Base-by-base conservation (phyloP, 2,888 invertebrate genomes). In the Archaeoteleia sp. region DNA sequence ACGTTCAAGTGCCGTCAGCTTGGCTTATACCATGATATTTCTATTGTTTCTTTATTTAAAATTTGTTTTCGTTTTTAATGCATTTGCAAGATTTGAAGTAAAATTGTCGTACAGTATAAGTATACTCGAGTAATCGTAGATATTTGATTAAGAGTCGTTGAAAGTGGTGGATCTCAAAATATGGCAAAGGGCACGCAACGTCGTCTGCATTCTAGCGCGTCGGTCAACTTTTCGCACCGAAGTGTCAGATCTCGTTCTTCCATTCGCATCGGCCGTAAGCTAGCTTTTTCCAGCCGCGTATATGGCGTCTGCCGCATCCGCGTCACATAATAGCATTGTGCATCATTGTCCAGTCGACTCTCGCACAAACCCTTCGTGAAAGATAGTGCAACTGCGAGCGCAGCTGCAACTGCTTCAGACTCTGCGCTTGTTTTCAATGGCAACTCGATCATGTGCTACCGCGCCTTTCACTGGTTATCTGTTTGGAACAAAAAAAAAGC, bases 21-120 rank as follows among this genome's bases (percentile, higher is more conserved):
- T 83, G 79, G 82, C 81, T 84, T 82, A 79, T 75, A 78, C 78
- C 78, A 82, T 77, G 78, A 83, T 80, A 78, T 80, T 82, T 78
- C 81, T 80, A 81, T 82, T 80, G 78, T 78, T 79, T 79, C 74
- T 79, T 76, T 72, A 70, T 74, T 71, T 78, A 77, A 80, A 80
- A 74, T 79, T 81, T 81, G 9, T 30, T 76, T 71, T 78, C 78
- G 81, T 82, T 75, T 81, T 82, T 80, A 80, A 81, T 84, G 83
- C 83, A 84, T 84, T 82, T 81, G 83, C 82, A 83, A 84, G 82
- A 84, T 5, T 82, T 81, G 82, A 83, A 83, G 83, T 84, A 83
- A 83, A 43, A 82, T 82, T 83, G 83, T 83, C 81, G 82, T 82
- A 83, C 82, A 81, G 82, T 84, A 82, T 83, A 83, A 84, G 79